phyloP scores from a whole-genome alignment of 2,888 invertebrate genomes.

The Hydraecia micacea region DNA sequence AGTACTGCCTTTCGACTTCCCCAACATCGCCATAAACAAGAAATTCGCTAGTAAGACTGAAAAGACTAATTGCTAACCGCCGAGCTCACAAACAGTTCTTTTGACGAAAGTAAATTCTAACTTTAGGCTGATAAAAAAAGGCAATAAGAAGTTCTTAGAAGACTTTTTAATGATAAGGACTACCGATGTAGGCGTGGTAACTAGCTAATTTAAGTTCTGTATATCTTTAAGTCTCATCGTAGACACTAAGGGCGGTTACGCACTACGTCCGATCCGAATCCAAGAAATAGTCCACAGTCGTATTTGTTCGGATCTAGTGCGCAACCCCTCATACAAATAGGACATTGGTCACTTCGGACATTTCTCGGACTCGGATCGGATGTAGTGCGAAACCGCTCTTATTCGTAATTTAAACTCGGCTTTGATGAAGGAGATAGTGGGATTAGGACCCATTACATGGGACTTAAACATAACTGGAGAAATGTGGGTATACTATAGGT shows the following conservation, averaged over 20 bases:
- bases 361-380: too few species aligned
- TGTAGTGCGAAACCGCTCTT: too few species aligned
- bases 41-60: constrained; percentile 11
- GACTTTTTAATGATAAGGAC: constrained; percentile 17
- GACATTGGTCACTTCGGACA: too few species aligned
- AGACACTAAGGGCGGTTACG: constrained; percentile 6
- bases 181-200: constrained; percentile 4
- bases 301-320: too few species aligned
- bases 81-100: constrained; percentile 13
- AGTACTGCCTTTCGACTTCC: neutral
- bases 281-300: too few species aligned
- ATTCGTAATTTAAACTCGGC: neutral
- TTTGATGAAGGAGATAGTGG: neutral
- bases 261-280: too few species aligned
- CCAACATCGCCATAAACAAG: constrained; percentile 14
- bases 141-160: constrained; percentile 11
- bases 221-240: constrained; percentile 13
- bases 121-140: constrained; percentile 13
- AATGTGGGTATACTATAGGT: neutral
- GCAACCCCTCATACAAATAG: too few species aligned
- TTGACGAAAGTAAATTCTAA: constrained; percentile 6
- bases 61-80: constrained; percentile 22
- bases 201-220: constrained; percentile 35
- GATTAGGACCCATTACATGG: neutral
- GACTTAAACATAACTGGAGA: neutral